Conservation (phyloP, 2,113 vertebrate species). For the Festucalex cinctus region DNA sequence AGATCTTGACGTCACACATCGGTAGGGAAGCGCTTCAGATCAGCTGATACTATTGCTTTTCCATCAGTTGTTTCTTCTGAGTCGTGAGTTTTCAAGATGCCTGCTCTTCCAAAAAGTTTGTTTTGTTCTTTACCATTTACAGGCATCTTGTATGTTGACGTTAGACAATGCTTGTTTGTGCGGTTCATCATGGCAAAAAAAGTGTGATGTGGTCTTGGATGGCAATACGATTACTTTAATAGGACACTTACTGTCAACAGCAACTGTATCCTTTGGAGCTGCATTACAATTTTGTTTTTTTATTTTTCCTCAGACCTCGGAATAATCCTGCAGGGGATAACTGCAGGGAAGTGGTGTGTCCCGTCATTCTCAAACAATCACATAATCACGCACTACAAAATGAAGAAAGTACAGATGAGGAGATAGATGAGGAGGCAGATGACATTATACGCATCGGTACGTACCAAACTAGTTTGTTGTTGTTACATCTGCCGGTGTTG, state of each 20-base stretch:
- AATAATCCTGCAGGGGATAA: background rate
- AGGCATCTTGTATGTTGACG: too few species aligned
- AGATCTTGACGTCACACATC: constrained; percentile 81
- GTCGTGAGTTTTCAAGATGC: background rate
- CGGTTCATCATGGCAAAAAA: background rate
- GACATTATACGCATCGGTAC: constrained; percentile 47
- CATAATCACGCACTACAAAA: background rate
- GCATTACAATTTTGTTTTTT: background rate
- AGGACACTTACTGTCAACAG: too few species aligned
- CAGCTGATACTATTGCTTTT: background rate
- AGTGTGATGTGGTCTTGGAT: background rate
- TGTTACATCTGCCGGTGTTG: background rate
- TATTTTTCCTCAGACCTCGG: constrained; percentile 25
- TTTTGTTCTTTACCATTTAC: background rate
- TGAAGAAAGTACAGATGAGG: constrained; percentile 8
- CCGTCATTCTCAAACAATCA: constrained; percentile 47
- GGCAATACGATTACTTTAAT: background rate
- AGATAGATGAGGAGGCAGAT: background rate
- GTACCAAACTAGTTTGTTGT: background rate
- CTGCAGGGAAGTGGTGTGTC: constrained; percentile 28
- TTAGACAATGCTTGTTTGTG: background rate
- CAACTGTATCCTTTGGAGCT: background rate
- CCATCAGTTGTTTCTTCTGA: background rate
- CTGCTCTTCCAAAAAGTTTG: background rate
- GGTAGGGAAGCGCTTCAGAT: constrained; percentile 30